Evolutionary conservation across 2,113 vertebrate species (phyloP), one percentile per base, ranked within the genome.

Genomic region (Corydoras sp.): DNA sequence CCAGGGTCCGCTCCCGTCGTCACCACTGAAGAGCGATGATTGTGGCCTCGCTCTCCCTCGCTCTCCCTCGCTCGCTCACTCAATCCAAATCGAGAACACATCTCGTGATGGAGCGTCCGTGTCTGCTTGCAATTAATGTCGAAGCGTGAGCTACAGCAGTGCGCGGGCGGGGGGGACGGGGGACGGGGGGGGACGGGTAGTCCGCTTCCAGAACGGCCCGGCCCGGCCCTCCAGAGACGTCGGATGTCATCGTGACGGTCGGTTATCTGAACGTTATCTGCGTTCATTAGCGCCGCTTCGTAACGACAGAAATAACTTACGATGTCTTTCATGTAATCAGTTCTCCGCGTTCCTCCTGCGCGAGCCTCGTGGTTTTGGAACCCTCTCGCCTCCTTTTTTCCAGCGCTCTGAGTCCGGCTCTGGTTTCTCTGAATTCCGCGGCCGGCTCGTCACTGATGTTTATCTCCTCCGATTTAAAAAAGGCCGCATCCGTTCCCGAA

Each of bases 361-460:
- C n/a, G 91, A 90, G 83, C 90, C 90, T 94, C 94, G 97, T 77
- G 90, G 90, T 74, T 90, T 84, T 1, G 95, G 93, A 75, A 96
- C 87, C 95, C 96, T 98, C 67, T 92, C 91, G 62, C 88, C 82
- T 2, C 91, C 91, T 0, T 86, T 88, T 35, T 75, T 92, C 85
- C 56, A 92, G 69, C 80, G 81, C 92, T 83, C 89, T 82, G 32
- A 98, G 92, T 32, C 87, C 88, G 9, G 87, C 81, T 85, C 89
- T 95, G 15, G 98, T 83, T 85, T 94, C 92, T 59, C 84, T 89
- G 79, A 94, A 95, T 4, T 90, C 92, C 51, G 76, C 10, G 0
- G 89, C 81, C 0, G 96, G 86, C 75, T 99, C 94, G 24, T 95
- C 94, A 1, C 95, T 98, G 65, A 98, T 79, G 8, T 95, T 86